Base-by-base conservation (phyloP, 2,797 vertebrate genomes). In the Varecia variegata region DNA sequence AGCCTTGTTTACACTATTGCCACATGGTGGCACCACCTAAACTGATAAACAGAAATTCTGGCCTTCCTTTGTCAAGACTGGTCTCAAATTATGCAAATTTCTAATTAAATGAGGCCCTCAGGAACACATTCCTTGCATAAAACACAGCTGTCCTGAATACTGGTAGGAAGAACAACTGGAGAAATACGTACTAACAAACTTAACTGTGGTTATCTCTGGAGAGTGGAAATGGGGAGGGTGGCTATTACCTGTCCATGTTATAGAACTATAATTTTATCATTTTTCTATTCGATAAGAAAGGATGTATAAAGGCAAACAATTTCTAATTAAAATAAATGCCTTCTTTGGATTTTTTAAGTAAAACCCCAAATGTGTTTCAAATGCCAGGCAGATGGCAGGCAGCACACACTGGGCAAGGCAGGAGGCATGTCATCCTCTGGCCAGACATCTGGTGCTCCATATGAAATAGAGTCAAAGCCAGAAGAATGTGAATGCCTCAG, bases 11-110 rank as follows among this genome's bases (percentile, higher is more conserved):
- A 89, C 50, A 89, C 40, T 96, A 20, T 76, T 77, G 60, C 97
- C 97, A 97, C 95, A 92, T 85, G 97, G 95, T 97, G 97, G 96
- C 93, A 67, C 93, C 90, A 97, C 80, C 84, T 97, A 17, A 96
- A 90, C 76, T 96, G 81, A 93, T 81, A 97, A 95, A 97, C 84
- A 93, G 45, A 79, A 94, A 97, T 94, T 90, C 50, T n/a, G 58
- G 67, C 54, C 80, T 85, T 27, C 54, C 43, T 97, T 97, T 97
- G 86, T 96, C 68, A 71, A 95, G 52, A 87, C 18, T 35, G 30
- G 43, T 90, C 67, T 95, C 0, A 1, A 96, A 96, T 93, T 90
- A 90, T 73, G 76, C 74, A 83, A 60, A 87, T 93, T 83, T 93
- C 40, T 83, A 93, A 83, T 92, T 90, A 60, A 54, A 21, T 80